Evolutionary conservation across 2,113 vertebrate genomes (phyloP).

Genomic region (Poecile atricapillus): DNA sequence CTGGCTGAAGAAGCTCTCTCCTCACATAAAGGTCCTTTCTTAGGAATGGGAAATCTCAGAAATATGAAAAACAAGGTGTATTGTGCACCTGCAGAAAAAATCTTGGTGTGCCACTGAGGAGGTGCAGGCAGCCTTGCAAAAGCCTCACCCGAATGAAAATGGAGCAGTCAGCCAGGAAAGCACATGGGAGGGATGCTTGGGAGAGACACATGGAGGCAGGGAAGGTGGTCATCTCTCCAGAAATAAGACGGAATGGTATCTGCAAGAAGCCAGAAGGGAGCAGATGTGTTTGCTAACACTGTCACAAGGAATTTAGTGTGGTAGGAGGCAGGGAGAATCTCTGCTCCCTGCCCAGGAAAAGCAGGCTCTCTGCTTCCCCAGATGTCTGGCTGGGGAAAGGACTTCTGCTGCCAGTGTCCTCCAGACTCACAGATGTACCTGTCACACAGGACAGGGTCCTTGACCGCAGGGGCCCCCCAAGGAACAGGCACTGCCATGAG

Average conservation of each 20-base stretch:
- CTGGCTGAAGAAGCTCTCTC: background rate
- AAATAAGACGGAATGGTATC: background rate
- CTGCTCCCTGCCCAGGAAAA: background rate
- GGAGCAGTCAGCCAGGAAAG: background rate
- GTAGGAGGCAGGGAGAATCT: background rate
- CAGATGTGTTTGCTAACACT: background rate
- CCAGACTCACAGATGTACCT: background rate
- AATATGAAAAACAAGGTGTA: background rate
- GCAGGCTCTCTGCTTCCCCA: background rate
- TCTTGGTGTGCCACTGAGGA: background rate
- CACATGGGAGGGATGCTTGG: rapidly evolving
- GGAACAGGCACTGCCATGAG: background rate
- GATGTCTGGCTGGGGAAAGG: background rate
- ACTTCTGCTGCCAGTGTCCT: background rate
- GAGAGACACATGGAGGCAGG: background rate
- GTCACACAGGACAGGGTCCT: background rate
- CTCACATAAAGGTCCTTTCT: background rate
- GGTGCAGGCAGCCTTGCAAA: background rate
- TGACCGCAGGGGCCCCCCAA: rapidly evolving
- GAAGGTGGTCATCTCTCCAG: background rate
- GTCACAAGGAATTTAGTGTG: background rate
- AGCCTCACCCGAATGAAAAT: background rate
- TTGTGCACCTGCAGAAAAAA: background rate
- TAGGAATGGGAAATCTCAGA: background rate
- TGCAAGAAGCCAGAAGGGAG: background rate